These are phyloP conservation scores for Mirounga angustirostris DNA, from an alignment of 2,113 vertebrate genomes.

Conservation along the genomic window DNA sequence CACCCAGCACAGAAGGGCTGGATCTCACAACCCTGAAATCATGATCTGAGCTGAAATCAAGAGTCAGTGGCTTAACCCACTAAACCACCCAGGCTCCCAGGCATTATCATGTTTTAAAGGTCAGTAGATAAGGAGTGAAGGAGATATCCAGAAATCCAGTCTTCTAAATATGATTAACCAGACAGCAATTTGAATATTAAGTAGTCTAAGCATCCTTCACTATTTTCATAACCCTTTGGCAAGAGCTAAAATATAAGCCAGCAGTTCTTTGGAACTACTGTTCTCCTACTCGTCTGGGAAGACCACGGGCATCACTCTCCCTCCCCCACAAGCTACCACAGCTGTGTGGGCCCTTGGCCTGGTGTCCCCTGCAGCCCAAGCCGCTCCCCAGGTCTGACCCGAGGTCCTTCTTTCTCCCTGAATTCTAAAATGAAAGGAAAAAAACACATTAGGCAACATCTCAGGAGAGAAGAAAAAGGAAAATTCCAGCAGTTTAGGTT, in stretches of 20 bases:
- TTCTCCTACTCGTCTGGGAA: neutral
- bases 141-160: constrained; percentile 76
- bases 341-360: neutral
- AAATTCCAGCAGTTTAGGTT: neutral
- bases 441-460: neutral
- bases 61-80: neutral
- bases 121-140: constrained; percentile 60
- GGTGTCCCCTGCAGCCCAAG: neutral
- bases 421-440: neutral
- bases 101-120: constrained; percentile 75
- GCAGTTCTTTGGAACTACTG: constrained; percentile 75
- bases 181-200: constrained; percentile 59
- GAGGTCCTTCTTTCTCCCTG: neutral
- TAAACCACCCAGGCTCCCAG: neutral
- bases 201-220: constrained; percentile 77
- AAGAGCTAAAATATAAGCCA: constrained; percentile 75
- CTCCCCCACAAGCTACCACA: neutral
- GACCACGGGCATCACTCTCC: neutral
- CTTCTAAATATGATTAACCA: constrained; percentile 58
- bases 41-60: neutral
- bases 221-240: constrained; percentile 66
- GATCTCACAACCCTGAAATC: neutral
- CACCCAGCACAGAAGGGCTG: neutral
- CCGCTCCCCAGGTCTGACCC: neutral
- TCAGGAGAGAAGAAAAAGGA: neutral